A percentile compares a stretch with the other conserved stretches of the same genome.
These are phyloP conservation scores for Oenanthe melanoleuca DNA, from an alignment of 2,113 vertebrate species.

Conservation along the genomic window DNA sequence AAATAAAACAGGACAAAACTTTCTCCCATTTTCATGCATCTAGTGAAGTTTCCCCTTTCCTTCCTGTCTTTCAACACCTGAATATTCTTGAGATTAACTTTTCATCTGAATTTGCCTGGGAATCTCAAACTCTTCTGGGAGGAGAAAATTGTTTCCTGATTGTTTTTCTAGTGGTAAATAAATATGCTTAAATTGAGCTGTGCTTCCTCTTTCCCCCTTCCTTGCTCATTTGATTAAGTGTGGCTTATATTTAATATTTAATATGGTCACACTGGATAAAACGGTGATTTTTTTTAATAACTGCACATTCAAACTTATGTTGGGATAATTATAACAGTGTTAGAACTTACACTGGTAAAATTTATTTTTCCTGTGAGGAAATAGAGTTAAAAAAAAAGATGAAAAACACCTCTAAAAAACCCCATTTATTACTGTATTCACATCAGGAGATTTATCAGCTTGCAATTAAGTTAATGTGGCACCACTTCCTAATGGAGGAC, in stretches of 20 bases:
- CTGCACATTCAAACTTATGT: background rate
- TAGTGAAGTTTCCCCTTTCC: background rate
- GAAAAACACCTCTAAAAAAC: background rate
- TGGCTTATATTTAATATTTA: slow-evolving; percentile 9
- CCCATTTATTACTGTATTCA: background rate
- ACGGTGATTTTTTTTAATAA: background rate
- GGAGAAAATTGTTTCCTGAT: slow-evolving; percentile 13
- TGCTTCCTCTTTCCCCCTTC: slow-evolving; percentile 26
- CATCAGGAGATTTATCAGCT: background rate
- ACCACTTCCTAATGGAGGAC: background rate
- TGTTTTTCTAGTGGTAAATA: slow-evolving; percentile 27
- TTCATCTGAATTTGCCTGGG: background rate
- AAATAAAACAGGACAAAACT: background rate
- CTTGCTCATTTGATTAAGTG: slow-evolving; percentile 15
- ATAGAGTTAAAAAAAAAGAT: background rate
- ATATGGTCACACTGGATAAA: background rate
- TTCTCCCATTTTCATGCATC: background rate
- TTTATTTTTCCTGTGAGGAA: background rate
- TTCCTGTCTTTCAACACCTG: slow-evolving; percentile 15
- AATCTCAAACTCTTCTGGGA: slow-evolving; percentile 34
- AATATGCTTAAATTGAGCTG: slow-evolving; percentile 6
- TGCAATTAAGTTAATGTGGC: background rate
- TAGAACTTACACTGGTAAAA: background rate
- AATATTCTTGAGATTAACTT: background rate
- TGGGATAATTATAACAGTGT: background rate